Conservation (phyloP, 2,113 vertebrate genomes). For the Trichechus manatus region DNA sequence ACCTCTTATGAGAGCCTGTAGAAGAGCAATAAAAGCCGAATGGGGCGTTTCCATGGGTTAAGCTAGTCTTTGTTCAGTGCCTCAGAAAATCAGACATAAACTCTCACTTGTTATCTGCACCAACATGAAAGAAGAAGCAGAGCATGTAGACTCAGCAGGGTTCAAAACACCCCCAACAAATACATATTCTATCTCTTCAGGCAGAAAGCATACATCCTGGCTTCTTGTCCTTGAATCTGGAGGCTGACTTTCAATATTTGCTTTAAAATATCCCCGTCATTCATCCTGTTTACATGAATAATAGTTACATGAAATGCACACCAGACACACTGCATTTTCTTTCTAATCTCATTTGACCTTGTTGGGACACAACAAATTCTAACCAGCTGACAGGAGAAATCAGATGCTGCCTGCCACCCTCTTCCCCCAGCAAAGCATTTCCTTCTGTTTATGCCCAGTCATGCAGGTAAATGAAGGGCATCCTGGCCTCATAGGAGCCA, state of each 20-base stretch:
- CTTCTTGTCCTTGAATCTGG: conserved; percentile 31
- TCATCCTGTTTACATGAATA: conserved; percentile 16
- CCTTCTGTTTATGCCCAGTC: conserved; percentile 65
- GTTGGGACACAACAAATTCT: conserved; percentile 61
- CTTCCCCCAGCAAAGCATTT: conserved; percentile 2
- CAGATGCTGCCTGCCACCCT: background rate
- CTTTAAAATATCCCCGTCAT: background rate
- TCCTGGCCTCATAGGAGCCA: conserved; percentile 23
- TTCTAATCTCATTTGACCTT: conserved; percentile 78
- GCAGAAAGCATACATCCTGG: background rate
- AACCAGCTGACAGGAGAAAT: conserved; percentile 75
- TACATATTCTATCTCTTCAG: background rate
- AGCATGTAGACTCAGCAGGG: background rate
- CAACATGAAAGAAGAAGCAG: background rate
- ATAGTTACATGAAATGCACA: background rate
- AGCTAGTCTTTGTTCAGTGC: background rate
- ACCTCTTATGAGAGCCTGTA: background rate
- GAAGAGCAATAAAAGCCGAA: background rate
- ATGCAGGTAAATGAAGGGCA: conserved; percentile 54
- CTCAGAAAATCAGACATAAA: conserved; percentile 25
- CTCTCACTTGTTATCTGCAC: background rate
- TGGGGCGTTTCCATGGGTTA: background rate
- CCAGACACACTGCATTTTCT: conserved; percentile 49
- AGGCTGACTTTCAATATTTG: conserved; percentile 17
- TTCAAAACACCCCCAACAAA: background rate